Evolutionary conservation across 2,797 vertebrate genomes (phyloP).

Genomic region (Limnodromus scolopaceus): DNA sequence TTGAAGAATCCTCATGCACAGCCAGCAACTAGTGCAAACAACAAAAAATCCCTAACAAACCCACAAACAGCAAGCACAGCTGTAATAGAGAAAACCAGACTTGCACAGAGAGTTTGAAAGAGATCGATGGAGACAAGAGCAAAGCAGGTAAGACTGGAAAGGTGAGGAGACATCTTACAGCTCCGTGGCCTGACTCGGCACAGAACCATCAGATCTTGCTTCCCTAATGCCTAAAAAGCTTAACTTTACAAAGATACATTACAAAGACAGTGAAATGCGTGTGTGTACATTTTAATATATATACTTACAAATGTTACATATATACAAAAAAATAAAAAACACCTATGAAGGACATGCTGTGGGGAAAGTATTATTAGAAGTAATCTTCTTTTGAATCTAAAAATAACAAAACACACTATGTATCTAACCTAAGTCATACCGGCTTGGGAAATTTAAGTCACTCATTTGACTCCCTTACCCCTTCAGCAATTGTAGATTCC

Average conservation of each 20-base stretch:
- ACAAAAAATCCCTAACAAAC: background rate
- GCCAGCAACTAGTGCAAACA: background rate
- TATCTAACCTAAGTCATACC: background rate
- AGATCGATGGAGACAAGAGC: background rate
- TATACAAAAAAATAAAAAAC: background rate
- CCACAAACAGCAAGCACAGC: background rate
- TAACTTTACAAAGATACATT: background rate
- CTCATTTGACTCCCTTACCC: background rate
- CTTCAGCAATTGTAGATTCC: background rate
- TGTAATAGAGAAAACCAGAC: background rate
- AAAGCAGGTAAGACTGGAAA: background rate
- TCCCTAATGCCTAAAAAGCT: background rate
- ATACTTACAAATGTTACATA: background rate
- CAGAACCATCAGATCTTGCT: background rate
- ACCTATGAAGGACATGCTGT: background rate
- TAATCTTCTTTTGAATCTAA: background rate
- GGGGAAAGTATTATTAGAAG: background rate
- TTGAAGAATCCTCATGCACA: background rate
- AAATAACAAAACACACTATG: background rate
- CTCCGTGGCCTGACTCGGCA: background rate
- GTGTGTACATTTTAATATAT: background rate
- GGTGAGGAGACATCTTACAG: background rate
- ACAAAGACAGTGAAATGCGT: background rate
- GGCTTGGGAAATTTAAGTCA: background rate
- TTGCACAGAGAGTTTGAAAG: background rate